Evolutionary conservation across 2,797 vertebrate species (phyloP).

Genomic region (Myotis myotis): DNA sequence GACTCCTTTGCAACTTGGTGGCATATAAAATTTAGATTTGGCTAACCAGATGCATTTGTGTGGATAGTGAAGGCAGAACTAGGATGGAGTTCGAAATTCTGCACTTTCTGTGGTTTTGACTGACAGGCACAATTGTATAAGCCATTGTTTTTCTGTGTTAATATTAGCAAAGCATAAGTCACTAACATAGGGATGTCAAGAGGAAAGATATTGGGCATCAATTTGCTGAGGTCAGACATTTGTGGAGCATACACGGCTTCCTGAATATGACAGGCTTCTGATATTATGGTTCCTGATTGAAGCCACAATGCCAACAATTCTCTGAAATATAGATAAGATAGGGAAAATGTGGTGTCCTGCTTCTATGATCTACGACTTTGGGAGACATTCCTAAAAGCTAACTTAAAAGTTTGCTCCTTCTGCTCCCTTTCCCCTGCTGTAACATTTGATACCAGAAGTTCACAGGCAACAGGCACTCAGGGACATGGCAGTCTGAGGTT

Average conservation of each 20-base stretch:
- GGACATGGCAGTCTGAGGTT: background rate
- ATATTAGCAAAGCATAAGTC: background rate
- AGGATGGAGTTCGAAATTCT: background rate
- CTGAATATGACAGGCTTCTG: background rate
- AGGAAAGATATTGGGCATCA: background rate
- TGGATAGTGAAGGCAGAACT: background rate
- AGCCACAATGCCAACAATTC: background rate
- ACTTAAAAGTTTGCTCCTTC: background rate
- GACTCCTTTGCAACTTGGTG: background rate
- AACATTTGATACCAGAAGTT: background rate
- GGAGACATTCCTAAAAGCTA: background rate
- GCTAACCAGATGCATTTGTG: background rate
- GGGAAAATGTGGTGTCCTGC: background rate
- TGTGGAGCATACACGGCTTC: background rate
- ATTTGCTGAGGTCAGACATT: background rate
- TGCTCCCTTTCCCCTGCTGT: background rate
- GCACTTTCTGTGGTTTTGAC: background rate
- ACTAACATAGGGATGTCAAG: background rate
- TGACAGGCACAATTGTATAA: background rate
- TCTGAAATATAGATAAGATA: background rate
- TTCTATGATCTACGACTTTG: background rate
- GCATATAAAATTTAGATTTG: background rate
- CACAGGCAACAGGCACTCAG: background rate
- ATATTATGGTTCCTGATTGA: background rate
- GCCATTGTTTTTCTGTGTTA: background rate